phyloP scores from a whole-genome alignment of 2,113 vertebrate species.

The Malaclemys terrapin region DNA sequence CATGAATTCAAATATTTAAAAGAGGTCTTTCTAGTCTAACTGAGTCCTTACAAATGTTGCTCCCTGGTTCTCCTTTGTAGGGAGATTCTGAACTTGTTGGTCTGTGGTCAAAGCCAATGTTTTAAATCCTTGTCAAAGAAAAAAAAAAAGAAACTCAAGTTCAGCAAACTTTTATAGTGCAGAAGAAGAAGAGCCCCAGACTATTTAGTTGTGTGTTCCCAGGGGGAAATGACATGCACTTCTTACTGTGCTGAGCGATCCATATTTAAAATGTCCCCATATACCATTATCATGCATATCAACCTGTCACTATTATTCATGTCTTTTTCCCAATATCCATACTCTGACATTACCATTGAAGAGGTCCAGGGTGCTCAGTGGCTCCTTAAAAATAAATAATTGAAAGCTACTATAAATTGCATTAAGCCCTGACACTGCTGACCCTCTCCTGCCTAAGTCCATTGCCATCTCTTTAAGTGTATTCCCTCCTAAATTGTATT shows the following conservation, averaged over 20 bases:
- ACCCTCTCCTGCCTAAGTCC: conserved; percentile 75
- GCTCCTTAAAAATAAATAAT: conserved; percentile 86
- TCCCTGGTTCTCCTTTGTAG: neutral
- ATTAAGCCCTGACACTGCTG: conserved; percentile 73
- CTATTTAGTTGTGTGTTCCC: neutral
- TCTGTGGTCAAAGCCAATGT: conserved; percentile 30
- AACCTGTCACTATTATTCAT: conserved; percentile 82
- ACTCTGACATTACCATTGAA: conserved; percentile 82
- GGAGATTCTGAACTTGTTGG: neutral
- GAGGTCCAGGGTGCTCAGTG: conserved; percentile 78
- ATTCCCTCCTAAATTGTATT: conserved; percentile 84
- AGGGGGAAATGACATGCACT: conserved; percentile 30
- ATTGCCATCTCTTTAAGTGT: conserved; percentile 82
- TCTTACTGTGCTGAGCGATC: conserved; percentile 54
- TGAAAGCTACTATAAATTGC: conserved; percentile 80
- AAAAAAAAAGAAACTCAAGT: neutral
- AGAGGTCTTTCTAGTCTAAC: neutral
- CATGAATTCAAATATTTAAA: neutral
- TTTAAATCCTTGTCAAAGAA: neutral
- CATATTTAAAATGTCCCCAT: conserved; percentile 71
- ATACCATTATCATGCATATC: conserved; percentile 78
- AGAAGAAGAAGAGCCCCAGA: neutral
- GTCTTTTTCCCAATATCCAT: conserved; percentile 80
- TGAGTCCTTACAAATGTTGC: neutral
- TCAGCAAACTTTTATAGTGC: conserved; percentile 6